A percentile compares a stretch with the other conserved stretches of the same genome.
Evolutionary conservation across 2,888 invertebrate genomes (phyloP).

Genomic region (Mythimna ferrago): DNA sequence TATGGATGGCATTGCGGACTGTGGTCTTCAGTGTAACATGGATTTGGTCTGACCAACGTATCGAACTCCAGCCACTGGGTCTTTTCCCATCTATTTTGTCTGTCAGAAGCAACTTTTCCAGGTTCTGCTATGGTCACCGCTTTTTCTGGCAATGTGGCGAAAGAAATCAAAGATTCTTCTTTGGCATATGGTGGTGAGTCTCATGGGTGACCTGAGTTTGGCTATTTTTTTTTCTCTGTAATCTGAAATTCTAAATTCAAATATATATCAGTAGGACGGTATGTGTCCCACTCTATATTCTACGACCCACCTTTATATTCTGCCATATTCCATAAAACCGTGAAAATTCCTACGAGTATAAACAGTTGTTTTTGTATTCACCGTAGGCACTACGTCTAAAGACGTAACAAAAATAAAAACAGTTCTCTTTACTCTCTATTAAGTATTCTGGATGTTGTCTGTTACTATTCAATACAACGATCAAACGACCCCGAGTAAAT

Average conservation of each 20-base stretch:
- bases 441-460: constrained; percentile 43
- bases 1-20: too few relatives aligned
- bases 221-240: too few relatives aligned
- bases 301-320: constrained; percentile 11
- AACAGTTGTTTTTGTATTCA: constrained; percentile 44
- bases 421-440: constrained; percentile 29
- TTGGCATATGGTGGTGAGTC: too few relatives aligned
- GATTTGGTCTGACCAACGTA: too few relatives aligned
- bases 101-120: too few relatives aligned
- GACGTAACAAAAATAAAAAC: constrained; percentile 37
- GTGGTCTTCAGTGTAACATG: too few relatives aligned
- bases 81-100: too few relatives aligned
- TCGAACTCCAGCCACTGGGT: too few relatives aligned
- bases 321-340: constrained; percentile 32
- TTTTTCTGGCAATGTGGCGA: too few relatives aligned
- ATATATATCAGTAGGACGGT: neutral
- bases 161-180: too few relatives aligned
- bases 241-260: neutral
- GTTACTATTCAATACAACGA: constrained; percentile 48
- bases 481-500: constrained; percentile 39
- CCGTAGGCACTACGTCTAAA: constrained; percentile 25
- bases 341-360: constrained; percentile 29
- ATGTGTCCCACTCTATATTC: constrained; percentile 23
- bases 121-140: too few relatives aligned
- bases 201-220: too few relatives aligned